A percentile compares a stretch with the other conserved stretches of the same genome.
These are phyloP conservation scores for Erethizon dorsatum DNA, from an alignment of 2,797 vertebrate species.

Conservation along the genomic window DNA sequence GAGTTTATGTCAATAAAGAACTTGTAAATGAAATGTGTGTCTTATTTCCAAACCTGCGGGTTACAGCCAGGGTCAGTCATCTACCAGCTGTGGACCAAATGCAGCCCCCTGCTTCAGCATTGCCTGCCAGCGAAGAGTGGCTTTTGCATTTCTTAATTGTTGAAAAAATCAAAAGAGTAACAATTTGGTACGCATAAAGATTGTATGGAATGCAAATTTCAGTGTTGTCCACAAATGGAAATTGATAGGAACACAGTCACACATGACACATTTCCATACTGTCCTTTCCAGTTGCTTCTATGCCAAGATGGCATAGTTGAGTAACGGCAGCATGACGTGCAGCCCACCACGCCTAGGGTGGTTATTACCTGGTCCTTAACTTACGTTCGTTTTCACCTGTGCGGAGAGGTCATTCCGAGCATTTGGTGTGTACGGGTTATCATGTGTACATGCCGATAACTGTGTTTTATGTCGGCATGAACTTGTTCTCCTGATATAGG, in stretches of 20 bases:
- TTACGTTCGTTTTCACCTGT: background rate
- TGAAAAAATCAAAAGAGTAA: background rate
- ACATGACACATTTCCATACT: background rate
- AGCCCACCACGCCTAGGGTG: background rate
- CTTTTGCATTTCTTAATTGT: constrained; percentile 1
- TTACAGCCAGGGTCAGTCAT: background rate
- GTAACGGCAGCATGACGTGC: background rate
- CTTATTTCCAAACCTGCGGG: background rate
- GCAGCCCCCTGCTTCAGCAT: background rate
- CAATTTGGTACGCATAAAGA: background rate
- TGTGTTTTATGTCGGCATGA: background rate
- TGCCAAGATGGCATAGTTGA: background rate
- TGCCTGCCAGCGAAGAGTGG: background rate
- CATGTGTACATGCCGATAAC: background rate
- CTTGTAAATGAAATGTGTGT: constrained; percentile 37
- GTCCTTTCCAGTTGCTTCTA: background rate
- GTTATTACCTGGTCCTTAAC: background rate
- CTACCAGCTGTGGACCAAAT: background rate
- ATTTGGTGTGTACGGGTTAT: background rate
- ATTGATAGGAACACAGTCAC: background rate
- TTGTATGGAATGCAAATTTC: constrained; percentile 7
- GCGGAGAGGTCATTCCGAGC: background rate
- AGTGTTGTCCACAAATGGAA: background rate
- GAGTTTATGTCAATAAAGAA: constrained; percentile 44
- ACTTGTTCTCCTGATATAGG: background rate